Conservation (phyloP, 2,113 vertebrate genomes). For the Crypturellus undulatus region DNA sequence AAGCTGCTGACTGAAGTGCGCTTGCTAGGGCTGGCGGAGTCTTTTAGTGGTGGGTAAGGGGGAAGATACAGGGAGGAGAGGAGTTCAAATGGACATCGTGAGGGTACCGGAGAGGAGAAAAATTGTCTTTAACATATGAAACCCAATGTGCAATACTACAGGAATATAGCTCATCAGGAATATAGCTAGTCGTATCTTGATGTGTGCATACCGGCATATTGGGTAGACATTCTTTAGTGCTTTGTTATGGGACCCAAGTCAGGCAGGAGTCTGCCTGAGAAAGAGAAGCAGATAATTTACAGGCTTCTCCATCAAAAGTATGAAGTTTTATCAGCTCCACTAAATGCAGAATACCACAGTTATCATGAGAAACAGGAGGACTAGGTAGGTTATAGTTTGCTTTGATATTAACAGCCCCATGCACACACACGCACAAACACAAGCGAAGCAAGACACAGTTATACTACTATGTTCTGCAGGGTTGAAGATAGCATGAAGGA, state of each 20-base stretch:
- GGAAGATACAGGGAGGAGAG: constrained; percentile 80
- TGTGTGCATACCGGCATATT: neutral
- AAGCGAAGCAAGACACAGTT: constrained; percentile 38
- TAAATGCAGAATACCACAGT: constrained; percentile 69
- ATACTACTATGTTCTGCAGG: neutral
- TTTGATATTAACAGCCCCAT: constrained; percentile 15
- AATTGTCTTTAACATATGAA: constrained; percentile 79
- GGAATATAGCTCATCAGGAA: constrained; percentile 64
- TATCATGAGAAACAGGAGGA: neutral
- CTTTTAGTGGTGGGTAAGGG: constrained; percentile 82
- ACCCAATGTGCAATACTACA: constrained; percentile 79
- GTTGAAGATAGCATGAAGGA: neutral
- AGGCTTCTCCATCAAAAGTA: constrained; percentile 5
- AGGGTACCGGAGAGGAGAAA: constrained; percentile 80
- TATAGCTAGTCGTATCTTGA: neutral
- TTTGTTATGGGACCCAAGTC: neutral
- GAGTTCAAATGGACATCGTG: constrained; percentile 75
- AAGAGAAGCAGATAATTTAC: constrained; percentile 1
- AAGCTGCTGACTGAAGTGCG: constrained; percentile 98
- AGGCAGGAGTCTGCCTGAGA: constrained; percentile 19
- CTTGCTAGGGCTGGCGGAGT: constrained; percentile 96
- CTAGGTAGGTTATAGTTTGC: constrained; percentile 22
- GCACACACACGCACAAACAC: neutral
- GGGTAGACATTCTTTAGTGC: neutral
- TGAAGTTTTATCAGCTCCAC: constrained; percentile 6